These are phyloP conservation scores for Myopa tessellatipennis DNA, from an alignment of 2,888 invertebrate species.

Conservation along the genomic window DNA sequence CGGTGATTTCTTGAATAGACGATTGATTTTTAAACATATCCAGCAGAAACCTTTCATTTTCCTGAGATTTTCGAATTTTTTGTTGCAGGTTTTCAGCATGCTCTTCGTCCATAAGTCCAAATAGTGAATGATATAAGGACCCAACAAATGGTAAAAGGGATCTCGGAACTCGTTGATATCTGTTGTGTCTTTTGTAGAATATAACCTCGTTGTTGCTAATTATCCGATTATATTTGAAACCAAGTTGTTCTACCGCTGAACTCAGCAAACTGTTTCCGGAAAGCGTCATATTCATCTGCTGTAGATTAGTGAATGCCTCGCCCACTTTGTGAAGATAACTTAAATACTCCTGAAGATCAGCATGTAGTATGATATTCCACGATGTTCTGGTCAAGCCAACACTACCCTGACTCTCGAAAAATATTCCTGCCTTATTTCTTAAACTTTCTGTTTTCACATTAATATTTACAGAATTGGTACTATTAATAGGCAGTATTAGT, in stretches of 20 bases:
- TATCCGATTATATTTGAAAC: conserved; percentile 1
- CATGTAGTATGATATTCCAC: conserved; percentile 9
- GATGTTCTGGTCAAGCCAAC: conserved; percentile 3
- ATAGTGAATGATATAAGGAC: conserved; percentile 4
- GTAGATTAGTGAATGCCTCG: background rate
- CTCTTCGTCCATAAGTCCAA: conserved; percentile 10
- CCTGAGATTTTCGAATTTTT: background rate
- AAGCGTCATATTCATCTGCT: background rate
- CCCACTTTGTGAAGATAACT: background rate
- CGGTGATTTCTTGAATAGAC: conserved; percentile 6
- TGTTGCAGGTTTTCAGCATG: conserved; percentile 5
- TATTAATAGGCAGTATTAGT: background rate
- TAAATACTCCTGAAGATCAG: conserved; percentile 2
- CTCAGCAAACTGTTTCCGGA: background rate
- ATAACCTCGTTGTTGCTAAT: background rate
- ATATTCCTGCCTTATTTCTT: conserved; percentile 12
- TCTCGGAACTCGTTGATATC: background rate
- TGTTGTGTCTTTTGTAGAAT: background rate
- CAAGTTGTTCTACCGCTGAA: background rate
- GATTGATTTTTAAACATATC: conserved; percentile 4
- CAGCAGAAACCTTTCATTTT: conserved; percentile 4
- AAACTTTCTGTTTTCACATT: background rate
- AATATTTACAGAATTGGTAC: background rate
- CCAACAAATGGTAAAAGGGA: conserved; percentile 2
- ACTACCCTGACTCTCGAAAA: conserved; percentile 13